Conservation (phyloP, 2,113 vertebrate species). For the Synchiropus splendidus region DNA sequence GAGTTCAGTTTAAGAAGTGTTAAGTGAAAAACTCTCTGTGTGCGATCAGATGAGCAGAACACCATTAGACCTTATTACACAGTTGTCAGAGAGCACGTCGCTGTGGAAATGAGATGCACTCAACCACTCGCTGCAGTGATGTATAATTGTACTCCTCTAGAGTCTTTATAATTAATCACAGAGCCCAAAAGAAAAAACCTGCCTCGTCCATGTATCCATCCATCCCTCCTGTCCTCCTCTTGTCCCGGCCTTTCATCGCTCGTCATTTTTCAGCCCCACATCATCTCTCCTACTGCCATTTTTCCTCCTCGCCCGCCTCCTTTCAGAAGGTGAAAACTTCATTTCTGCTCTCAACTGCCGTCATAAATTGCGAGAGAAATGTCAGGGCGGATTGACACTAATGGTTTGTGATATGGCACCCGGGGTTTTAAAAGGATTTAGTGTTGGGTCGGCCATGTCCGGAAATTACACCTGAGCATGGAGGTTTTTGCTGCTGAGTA, state of each 20-base stretch:
- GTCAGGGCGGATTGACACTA: slow-evolving; percentile 11
- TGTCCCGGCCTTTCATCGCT: slow-evolving; percentile 7
- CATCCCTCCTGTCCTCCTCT: slow-evolving; percentile 14
- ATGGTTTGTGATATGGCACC: slow-evolving; percentile 3
- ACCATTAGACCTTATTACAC: slow-evolving; percentile 42
- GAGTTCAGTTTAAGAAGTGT: background rate
- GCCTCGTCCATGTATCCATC: slow-evolving; percentile 19
- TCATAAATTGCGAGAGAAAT: slow-evolving; percentile 6
- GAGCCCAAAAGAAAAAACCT: slow-evolving; percentile 11
- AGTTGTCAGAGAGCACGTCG: slow-evolving; percentile 35
- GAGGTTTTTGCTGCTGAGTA: background rate
- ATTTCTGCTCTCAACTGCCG: background rate
- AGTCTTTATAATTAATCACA: slow-evolving; percentile 41
- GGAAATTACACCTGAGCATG: background rate
- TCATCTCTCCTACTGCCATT: background rate
- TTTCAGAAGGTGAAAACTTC: slow-evolving; percentile 9
- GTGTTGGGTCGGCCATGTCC: background rate
- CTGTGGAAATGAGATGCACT: slow-evolving; percentile 39
- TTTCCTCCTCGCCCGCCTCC: background rate
- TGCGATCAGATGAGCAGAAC: slow-evolving; percentile 31
- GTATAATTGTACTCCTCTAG: slow-evolving; percentile 42
- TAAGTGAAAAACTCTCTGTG: slow-evolving; percentile 2
- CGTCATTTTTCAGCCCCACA: slow-evolving; percentile 14
- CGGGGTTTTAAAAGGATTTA: slow-evolving; percentile 2
- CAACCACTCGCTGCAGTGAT: slow-evolving; percentile 25